phyloP scores from a whole-genome alignment of 2,113 vertebrate species.

The Sisor rabdophorus region DNA sequence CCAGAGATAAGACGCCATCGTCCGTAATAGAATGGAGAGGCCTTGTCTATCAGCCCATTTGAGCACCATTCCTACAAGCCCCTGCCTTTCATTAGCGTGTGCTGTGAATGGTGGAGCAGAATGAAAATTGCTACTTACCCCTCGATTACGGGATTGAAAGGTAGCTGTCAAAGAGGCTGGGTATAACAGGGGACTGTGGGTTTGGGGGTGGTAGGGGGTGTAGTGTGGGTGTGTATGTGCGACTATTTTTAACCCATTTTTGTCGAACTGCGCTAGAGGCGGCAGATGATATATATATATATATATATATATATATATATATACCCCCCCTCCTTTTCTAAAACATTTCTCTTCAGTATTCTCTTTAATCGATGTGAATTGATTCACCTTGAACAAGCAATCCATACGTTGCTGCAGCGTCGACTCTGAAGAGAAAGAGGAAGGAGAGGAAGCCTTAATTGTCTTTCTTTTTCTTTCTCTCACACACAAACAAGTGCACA shows the following conservation, averaged over 20 bases:
- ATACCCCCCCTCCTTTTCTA: background rate
- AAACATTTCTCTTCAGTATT: slow-evolving; percentile 19
- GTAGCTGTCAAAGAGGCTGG: slow-evolving; percentile 87
- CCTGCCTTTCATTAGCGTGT: slow-evolving; percentile 52
- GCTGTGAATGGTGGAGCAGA: slow-evolving; percentile 44
- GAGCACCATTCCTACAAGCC: slow-evolving; percentile 43
- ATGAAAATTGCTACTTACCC: slow-evolving; percentile 55
- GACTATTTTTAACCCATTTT: slow-evolving; percentile 40
- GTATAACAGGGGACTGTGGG: slow-evolving; percentile 46
- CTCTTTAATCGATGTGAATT: slow-evolving; percentile 22
- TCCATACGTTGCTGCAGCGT: slow-evolving; percentile 17
- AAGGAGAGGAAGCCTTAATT: background rate
- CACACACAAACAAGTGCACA: too few species aligned
- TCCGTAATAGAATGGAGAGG: slow-evolving; percentile 48
- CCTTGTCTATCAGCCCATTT: slow-evolving; percentile 47
- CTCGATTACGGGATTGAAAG: slow-evolving; percentile 89
- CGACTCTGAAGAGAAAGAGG: background rate
- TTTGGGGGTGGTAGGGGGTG: slow-evolving; percentile 19
- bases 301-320: background rate
- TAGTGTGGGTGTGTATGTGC: slow-evolving; percentile 30
- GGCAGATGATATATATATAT: background rate
- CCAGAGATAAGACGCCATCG: slow-evolving; percentile 47
- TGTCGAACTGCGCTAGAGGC: slow-evolving; percentile 18
- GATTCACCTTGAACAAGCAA: slow-evolving; percentile 26
- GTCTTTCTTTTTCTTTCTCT: too few species aligned